Evolutionary conservation across 37 sponge, comb jelly and placozoan species (phyloP).

Genomic region (Hexactinellida sp.): DNA sequence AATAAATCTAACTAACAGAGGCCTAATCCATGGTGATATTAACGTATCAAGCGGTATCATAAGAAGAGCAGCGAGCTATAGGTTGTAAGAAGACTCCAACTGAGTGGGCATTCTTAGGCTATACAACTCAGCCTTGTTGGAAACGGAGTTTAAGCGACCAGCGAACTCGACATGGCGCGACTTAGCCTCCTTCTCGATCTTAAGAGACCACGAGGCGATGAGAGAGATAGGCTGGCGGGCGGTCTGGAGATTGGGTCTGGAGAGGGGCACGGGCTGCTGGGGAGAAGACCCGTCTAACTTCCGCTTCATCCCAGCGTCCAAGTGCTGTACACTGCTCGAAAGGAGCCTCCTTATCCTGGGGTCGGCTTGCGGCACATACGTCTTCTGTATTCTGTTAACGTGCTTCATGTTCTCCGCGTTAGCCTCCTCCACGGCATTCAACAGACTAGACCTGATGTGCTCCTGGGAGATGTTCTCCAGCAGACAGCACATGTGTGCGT

Average conservation of each 20-base stretch:
- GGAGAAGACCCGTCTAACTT: not conserved
- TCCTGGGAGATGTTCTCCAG: not conserved
- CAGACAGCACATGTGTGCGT: not conserved
- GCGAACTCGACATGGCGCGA: slow-evolving; percentile 46
- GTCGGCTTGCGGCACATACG: not conserved
- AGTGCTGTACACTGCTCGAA: not conserved
- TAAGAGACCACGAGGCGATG: slow-evolving; percentile 43
- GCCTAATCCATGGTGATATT: too few species aligned
- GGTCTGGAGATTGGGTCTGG: not conserved
- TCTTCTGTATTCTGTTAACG: not conserved
- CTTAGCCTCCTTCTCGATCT: slow-evolving; percentile 23
- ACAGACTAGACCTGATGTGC: not conserved
- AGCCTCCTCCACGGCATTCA: not conserved
- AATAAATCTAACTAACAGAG: too few species aligned
- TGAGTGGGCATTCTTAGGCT: not conserved
- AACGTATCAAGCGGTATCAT: not conserved
- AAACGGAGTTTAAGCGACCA: slow-evolving; percentile 22
- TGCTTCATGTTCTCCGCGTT: not conserved
- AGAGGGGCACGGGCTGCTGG: not conserved
- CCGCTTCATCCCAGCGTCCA: not conserved
- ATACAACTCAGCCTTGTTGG: slow-evolving; percentile 48
- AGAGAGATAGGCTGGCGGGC: slow-evolving; percentile 21
- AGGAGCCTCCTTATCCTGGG: not conserved
- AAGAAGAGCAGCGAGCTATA: not conserved
- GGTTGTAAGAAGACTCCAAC: not conserved